A percentile compares a stretch with the other conserved stretches of the same genome.
Conservation (phyloP, 2,888 invertebrate genomes). For the Azorinus chamasolen region DNA sequence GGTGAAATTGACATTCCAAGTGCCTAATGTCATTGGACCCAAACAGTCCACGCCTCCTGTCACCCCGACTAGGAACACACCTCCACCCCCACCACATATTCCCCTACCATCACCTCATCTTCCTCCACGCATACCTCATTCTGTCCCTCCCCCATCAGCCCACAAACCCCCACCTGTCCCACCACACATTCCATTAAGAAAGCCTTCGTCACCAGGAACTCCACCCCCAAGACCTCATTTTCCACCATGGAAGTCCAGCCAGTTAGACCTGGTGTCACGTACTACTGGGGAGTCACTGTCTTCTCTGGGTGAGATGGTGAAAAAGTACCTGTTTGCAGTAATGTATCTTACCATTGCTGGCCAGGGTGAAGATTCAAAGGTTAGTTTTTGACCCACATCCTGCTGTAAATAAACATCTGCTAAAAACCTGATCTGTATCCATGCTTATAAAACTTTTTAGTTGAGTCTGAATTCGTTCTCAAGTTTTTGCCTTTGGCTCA, state of each 20-base stretch:
- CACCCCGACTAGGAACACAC: constrained; percentile 57
- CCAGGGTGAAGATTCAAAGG: constrained; percentile 62
- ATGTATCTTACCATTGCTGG: constrained; percentile 78
- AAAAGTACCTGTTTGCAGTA: constrained; percentile 66
- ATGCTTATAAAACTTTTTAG: too few species aligned
- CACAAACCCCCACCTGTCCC: constrained; percentile 42
- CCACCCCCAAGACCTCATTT: constrained; percentile 39
- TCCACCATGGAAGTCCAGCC: constrained; percentile 20
- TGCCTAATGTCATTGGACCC: constrained; percentile 80
- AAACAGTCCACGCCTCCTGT: constrained; percentile 66
- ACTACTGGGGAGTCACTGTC: constrained; percentile 58
- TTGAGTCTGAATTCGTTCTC: too few species aligned
- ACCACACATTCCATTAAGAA: constrained; percentile 4
- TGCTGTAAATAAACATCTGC: too few species aligned
- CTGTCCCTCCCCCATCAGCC: constrained; percentile 40
- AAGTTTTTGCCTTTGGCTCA: too few species aligned
- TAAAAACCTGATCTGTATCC: too few species aligned
- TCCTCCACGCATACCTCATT: constrained; percentile 32
- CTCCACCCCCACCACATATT: constrained; percentile 53
- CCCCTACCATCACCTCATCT: constrained; percentile 37
- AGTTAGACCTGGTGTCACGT: constrained; percentile 50
- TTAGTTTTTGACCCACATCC: constrained; percentile 34
- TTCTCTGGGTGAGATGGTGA: constrained; percentile 44
- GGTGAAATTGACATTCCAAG: constrained; percentile 75
- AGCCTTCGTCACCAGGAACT: not conserved